Evolutionary conservation across 2,888 invertebrate genomes (phyloP), one percentile per base, ranked within the genome.

Genomic region (Aquatica leii): DNA sequence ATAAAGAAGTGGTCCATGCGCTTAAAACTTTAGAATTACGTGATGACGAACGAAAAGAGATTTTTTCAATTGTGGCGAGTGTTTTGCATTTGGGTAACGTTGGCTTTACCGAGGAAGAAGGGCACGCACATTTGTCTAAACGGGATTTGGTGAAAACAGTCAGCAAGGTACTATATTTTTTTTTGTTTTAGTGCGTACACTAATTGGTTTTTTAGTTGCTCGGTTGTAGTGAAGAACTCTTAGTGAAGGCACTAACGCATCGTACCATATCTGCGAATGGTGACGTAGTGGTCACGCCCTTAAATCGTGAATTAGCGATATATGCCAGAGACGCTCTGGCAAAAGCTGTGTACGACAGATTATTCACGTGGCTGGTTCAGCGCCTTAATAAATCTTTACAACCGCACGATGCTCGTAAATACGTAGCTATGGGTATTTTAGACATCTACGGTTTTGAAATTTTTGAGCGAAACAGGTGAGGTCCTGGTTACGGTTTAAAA

Each of bases 371-470:
- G 96, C 86, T 97, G 17, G 95, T 96, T 9, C 84, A 85, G 35
- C 86, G 92, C 69, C 84, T 96, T 53, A 96, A 96, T 81, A 81
- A 86, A 21, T 92, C 94, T 0, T 82, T 95, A 18, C 87, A 89
- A 58, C 86, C 90, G 0, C 64, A 73, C 8, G 84, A 82, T 40
- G 82, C 85, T 14, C 82, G 83, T 46, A 85, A 84, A 64, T 89
- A 88, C 17, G 86, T 86, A 1, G 91, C 95, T 0, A 93, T 96
- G 82, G 96, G 96, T 1, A 93, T 97, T 71, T 82, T 97, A 69
- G 96, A 97, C 79, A 97, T 97, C 73, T 97, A 97, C 75, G 97
- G 96, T 51, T 97, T 97, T 78, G 96, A 97, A 82, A 94, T 97
- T 69, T 95, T 97, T 84, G 88, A 92, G 55, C 90, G 88, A 71